Conservation (phyloP, 2,797 vertebrate genomes). For the Oryzias sinensis region DNA sequence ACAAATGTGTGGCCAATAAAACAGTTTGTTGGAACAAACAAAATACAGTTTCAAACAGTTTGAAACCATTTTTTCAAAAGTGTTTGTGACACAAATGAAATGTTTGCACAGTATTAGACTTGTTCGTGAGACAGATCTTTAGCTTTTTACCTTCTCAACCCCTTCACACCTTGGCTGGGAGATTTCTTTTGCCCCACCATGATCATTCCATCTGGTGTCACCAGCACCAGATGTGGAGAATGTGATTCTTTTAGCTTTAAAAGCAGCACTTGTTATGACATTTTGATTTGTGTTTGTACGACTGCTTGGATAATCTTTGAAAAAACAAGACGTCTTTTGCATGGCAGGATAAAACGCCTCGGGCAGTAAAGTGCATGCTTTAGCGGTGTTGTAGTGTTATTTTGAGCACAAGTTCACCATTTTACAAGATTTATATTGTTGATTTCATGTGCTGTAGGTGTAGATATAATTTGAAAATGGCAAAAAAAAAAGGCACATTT, state of each 20-base stretch:
- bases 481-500: neutral
- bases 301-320: slow-evolving; percentile 33
- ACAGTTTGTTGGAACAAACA: too few species aligned
- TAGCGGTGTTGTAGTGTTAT: slow-evolving; percentile 3
- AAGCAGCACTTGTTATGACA: slow-evolving; percentile 23
- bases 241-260: slow-evolving; percentile 35
- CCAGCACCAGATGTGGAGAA: slow-evolving; percentile 53
- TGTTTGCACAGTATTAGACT: neutral
- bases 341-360: slow-evolving; percentile 55
- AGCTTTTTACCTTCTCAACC: slow-evolving; percentile 35
- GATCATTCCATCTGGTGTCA: slow-evolving; percentile 67
- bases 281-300: slow-evolving; percentile 32
- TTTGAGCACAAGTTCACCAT: too few species aligned
- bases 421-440: slow-evolving; percentile 7
- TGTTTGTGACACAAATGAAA: too few species aligned
- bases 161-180: slow-evolving; percentile 53
- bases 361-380: slow-evolving; percentile 54
- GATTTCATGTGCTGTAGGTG: neutral
- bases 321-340: slow-evolving; percentile 55
- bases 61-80: too few species aligned
- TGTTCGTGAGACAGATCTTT: slow-evolving; percentile 64
- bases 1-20: too few species aligned
- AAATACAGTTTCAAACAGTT: too few species aligned
- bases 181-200: slow-evolving; percentile 60
- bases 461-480: neutral